phyloP scores from a whole-genome alignment of 2,888 invertebrate species.

The Plemyria rubiginata region DNA sequence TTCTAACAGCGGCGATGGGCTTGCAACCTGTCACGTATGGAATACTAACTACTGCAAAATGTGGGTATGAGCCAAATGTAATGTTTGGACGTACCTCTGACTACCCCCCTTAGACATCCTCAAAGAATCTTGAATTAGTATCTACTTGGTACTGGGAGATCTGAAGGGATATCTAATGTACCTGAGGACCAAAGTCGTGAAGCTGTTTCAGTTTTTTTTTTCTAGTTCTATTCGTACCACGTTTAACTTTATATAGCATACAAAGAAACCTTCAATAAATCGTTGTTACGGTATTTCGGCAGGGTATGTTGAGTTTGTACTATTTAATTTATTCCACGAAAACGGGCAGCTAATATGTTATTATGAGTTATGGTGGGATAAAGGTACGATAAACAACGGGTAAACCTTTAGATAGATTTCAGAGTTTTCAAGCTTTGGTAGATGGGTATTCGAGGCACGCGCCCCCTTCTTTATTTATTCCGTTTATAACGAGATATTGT shows the following conservation, averaged over 20 bases:
- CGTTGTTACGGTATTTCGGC: slow-evolving; percentile 15
- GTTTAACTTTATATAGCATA: neutral
- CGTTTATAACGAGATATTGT: slow-evolving; percentile 83
- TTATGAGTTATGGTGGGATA: slow-evolving; percentile 31
- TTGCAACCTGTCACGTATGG: too few relatives aligned
- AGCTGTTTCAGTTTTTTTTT: too few relatives aligned
- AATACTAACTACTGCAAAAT: too few relatives aligned
- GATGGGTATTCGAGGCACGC: slow-evolving; percentile 71
- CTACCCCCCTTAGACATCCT: too few relatives aligned
- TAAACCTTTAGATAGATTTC: slow-evolving; percentile 55
- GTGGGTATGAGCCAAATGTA: too few relatives aligned
- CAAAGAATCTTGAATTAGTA: too few relatives aligned
- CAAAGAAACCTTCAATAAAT: slow-evolving; percentile 17
- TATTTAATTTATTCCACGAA: slow-evolving; percentile 29
- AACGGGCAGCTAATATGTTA: slow-evolving; percentile 27
- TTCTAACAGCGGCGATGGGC: too few relatives aligned
- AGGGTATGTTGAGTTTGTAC: slow-evolving; percentile 20
- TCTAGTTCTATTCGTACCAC: too few relatives aligned
- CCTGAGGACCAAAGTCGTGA: too few relatives aligned
- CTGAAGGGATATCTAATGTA: too few relatives aligned
- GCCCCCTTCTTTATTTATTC: slow-evolving; percentile 76
- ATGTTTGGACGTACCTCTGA: too few relatives aligned
- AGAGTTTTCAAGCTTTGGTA: slow-evolving; percentile 44
- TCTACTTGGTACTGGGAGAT: too few relatives aligned
- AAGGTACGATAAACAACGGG: slow-evolving; percentile 47